Conservation (phyloP, 2,797 vertebrate genomes). For the Fringilla coelebs region DNA sequence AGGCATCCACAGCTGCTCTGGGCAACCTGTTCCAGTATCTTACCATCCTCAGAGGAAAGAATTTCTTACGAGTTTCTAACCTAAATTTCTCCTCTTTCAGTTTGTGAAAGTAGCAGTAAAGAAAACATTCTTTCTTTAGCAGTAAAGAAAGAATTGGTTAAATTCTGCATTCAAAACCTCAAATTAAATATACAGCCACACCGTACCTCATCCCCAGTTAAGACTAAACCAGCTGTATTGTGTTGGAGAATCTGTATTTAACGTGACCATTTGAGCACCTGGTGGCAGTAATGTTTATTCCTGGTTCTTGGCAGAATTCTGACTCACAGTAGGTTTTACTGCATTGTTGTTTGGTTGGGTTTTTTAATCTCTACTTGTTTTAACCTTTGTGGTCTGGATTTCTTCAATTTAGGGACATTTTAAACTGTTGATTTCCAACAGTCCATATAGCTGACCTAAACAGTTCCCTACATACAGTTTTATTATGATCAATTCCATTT, state of each 20-base stretch:
- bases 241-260: background rate
- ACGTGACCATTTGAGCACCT: background rate
- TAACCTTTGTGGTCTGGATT: background rate
- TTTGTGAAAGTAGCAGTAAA: background rate
- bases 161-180: background rate
- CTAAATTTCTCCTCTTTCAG: background rate
- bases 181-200: background rate
- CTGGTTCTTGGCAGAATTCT: background rate
- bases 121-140: background rate
- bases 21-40: background rate
- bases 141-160: background rate
- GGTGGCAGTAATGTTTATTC: background rate
- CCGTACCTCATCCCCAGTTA: accelerated
- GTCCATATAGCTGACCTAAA: background rate
- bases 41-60: background rate
- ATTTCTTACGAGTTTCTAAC: background rate
- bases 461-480: background rate
- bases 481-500: background rate
- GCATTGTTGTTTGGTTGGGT: background rate
- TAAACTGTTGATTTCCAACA: background rate
- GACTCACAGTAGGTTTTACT: background rate
- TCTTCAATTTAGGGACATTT: background rate
- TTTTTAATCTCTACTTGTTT: background rate
- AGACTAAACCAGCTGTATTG: background rate
- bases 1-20: background rate